Evolutionary conservation across 2,113 vertebrate genomes (phyloP).

Genomic region (Petrocephalus microphthalmus): DNA sequence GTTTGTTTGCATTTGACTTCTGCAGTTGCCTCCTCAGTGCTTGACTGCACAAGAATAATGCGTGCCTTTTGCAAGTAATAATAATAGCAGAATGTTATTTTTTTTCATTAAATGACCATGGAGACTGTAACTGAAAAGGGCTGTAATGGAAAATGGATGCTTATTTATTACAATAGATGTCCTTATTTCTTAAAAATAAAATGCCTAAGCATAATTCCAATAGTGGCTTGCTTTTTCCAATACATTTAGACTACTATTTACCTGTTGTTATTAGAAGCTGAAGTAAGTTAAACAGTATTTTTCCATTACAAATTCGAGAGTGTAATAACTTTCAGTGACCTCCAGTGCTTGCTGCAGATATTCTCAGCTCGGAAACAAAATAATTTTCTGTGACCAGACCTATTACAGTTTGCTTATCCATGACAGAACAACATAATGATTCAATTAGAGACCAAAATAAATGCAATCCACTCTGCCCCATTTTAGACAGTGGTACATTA

Average conservation of each 20-base stretch:
- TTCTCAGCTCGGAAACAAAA: not conserved
- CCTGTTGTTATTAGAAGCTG: not conserved
- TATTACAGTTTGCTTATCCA: not conserved
- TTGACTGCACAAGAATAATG: not conserved
- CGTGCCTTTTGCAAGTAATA: not conserved
- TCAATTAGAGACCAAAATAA: slow-evolving; percentile 5
- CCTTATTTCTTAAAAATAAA: not conserved
- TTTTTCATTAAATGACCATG: not conserved
- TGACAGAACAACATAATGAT: not conserved
- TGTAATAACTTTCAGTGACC: not conserved
- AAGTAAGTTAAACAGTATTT: not conserved
- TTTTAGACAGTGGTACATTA: slow-evolving; percentile 1
- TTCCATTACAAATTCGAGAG: not conserved
- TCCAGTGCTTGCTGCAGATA: too few relatives aligned
- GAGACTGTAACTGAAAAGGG: not conserved
- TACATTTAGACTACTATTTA: not conserved
- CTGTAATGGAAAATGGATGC: not conserved
- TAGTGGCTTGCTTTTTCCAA: not conserved
- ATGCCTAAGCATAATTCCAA: not conserved
- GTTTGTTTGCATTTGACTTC: not conserved
- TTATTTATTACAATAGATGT: not conserved
- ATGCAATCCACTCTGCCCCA: not conserved
- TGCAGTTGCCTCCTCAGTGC: not conserved
- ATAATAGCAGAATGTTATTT: not conserved
- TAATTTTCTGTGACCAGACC: slow-evolving; percentile 2